A percentile compares a stretch with the other conserved stretches of the same genome.
These are phyloP conservation scores for Drosophila anceps DNA, from an alignment of 2,888 invertebrate species.

Conservation along the genomic window DNA sequence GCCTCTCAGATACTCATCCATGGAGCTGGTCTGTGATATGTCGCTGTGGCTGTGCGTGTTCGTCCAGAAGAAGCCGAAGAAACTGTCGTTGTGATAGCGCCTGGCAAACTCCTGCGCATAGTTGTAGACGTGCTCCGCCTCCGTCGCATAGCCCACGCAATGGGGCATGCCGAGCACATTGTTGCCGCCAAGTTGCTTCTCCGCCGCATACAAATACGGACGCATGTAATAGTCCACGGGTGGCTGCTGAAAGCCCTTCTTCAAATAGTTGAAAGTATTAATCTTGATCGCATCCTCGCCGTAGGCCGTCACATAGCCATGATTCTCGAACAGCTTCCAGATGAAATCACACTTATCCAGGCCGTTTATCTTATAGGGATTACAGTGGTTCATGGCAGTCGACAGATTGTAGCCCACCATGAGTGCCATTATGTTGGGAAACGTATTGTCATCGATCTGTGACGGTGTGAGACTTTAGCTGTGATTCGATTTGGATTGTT, in stretches of 20 bases:
- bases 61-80: constrained; percentile 92
- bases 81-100: constrained; percentile 88
- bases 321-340: constrained; percentile 90
- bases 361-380: constrained; percentile 86
- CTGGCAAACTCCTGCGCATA: constrained; percentile 89
- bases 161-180: constrained; percentile 86
- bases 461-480: not conserved
- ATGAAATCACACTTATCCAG: constrained; percentile 90
- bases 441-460: constrained; percentile 94
- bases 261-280: constrained; percentile 90
- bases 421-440: constrained; percentile 94
- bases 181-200: constrained; percentile 86
- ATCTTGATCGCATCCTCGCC: constrained; percentile 91
- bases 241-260: constrained; percentile 89
- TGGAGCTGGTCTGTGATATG: constrained; percentile 88
- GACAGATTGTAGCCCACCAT: constrained; percentile 89
- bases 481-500: too few species aligned
- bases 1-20: constrained; percentile 88
- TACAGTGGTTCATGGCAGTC: constrained; percentile 86
- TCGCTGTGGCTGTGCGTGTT: constrained; percentile 91
- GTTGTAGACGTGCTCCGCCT: constrained; percentile 90
- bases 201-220: constrained; percentile 90
- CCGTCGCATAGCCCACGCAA: constrained; percentile 88
- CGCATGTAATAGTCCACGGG: constrained; percentile 94
- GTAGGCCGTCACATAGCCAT: constrained; percentile 92